A percentile compares a stretch with the other conserved stretches of the same genome.
Conservation (phyloP, 2,888 invertebrate genomes). For the Zhengitettix transpicula region DNA sequence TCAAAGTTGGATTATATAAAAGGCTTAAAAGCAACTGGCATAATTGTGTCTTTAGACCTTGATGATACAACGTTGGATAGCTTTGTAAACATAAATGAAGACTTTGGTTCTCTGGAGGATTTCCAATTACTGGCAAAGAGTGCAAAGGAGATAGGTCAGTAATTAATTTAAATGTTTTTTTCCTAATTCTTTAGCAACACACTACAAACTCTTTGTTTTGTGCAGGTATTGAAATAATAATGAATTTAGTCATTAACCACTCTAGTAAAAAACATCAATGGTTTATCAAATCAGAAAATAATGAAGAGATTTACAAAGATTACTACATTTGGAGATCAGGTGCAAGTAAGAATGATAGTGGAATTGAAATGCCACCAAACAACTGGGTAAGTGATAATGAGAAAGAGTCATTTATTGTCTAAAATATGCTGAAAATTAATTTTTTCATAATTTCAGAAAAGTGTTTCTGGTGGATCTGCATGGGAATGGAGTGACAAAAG, state of each 20-base stretch:
- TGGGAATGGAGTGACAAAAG: slow-evolving; percentile 52
- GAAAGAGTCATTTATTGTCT: background rate
- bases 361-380: slow-evolving; percentile 36
- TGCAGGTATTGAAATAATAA: slow-evolving; percentile 39
- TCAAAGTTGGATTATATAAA: background rate
- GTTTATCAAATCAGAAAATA: slow-evolving; percentile 47
- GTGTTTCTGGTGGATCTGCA: slow-evolving; percentile 39
- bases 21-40: background rate
- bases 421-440: slow-evolving; percentile 4
- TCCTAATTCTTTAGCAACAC: background rate
- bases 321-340: slow-evolving; percentile 64
- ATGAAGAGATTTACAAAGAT: slow-evolving; percentile 40
- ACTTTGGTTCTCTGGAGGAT: slow-evolving; percentile 30
- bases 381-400: slow-evolving; percentile 43
- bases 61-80: slow-evolving; percentile 18
- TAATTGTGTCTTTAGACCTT: background rate
- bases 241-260: slow-evolving; percentile 61
- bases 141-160: slow-evolving; percentile 30
- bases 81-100: slow-evolving; percentile 30
- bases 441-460: slow-evolving; percentile 21
- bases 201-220: background rate
- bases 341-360: slow-evolving; percentile 21
- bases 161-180: background rate
- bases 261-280: slow-evolving; percentile 50
- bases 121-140: slow-evolving; percentile 29